Conservation (phyloP, 2,888 invertebrate genomes). For the Aromia moschata region DNA sequence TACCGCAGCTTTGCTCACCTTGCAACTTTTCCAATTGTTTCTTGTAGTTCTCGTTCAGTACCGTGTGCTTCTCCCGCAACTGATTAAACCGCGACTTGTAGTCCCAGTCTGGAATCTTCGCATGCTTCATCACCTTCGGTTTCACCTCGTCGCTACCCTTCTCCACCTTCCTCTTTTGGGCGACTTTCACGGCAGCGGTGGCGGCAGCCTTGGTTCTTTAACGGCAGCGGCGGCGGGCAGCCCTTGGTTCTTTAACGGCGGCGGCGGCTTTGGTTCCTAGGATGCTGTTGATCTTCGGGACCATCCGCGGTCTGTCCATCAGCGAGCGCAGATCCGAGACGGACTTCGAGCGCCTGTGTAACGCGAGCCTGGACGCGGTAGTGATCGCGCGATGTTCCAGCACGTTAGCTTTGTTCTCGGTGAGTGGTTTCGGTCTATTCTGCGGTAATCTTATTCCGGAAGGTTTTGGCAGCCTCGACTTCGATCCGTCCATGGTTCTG, state of each 20-base stretch:
- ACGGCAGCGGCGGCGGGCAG: no score
- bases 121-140: slow-evolving; percentile 42
- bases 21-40: background rate
- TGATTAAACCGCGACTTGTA: slow-evolving; percentile 70
- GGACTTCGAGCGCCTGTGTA: background rate
- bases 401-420: background rate
- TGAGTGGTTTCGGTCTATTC: background rate
- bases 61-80: slow-evolving; percentile 69
- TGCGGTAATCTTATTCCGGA: background rate
- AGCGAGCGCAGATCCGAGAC: background rate
- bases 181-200: no score
- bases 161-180: slow-evolving; percentile 13
- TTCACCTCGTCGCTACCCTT: slow-evolving; percentile 36
- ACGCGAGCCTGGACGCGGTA: background rate
- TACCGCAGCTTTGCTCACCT: background rate
- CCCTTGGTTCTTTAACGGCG: no score
- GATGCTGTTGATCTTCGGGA: background rate
- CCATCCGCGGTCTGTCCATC: background rate
- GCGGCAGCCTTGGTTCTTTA: no score
- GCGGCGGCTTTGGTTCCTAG: no score
- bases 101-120: slow-evolving; percentile 50
- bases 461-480: slow-evolving; percentile 1
- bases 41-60: slow-evolving; percentile 1
- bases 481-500: background rate
- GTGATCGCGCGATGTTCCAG: background rate